Evolutionary conservation across 1,140 invertebrate species (phyloP).

Genomic region (Trypoxylus dichotomus): DNA sequence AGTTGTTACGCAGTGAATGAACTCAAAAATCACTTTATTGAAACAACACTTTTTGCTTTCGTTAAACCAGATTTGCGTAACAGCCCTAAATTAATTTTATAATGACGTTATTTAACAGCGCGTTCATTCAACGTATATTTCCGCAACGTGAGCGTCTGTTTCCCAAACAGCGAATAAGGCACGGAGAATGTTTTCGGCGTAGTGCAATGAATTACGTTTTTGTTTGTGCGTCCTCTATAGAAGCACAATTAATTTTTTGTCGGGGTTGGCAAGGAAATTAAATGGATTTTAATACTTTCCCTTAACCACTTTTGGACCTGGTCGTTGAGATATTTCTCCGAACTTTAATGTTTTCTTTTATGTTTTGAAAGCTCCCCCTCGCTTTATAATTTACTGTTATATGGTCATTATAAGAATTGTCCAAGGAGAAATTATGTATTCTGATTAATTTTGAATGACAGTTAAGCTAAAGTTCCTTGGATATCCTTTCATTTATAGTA

Average conservation of each 20-base stretch:
- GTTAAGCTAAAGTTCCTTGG: neutral
- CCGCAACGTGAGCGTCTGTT: neutral
- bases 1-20: no score
- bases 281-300: neutral
- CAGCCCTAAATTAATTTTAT: neutral
- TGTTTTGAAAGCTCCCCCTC: neutral
- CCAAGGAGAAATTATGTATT: neutral
- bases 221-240: slow-evolving; percentile 4
- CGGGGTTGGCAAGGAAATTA: neutral
- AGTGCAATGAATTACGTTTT: slow-evolving; percentile 2
- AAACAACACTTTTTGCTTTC: neutral
- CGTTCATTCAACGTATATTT: neutral
- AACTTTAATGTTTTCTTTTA: slow-evolving; percentile 16
- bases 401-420: neutral
- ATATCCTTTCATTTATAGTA: no score
- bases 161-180: neutral
- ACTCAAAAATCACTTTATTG: neutral
- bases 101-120: neutral
- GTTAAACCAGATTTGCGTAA: neutral
- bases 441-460: neutral
- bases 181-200: neutral
- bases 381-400: neutral
- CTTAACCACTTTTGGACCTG: neutral
- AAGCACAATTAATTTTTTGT: slow-evolving; percentile 16
- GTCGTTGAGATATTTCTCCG: neutral